Conservation (phyloP, 2,888 invertebrate genomes). For the Troides helena region DNA sequence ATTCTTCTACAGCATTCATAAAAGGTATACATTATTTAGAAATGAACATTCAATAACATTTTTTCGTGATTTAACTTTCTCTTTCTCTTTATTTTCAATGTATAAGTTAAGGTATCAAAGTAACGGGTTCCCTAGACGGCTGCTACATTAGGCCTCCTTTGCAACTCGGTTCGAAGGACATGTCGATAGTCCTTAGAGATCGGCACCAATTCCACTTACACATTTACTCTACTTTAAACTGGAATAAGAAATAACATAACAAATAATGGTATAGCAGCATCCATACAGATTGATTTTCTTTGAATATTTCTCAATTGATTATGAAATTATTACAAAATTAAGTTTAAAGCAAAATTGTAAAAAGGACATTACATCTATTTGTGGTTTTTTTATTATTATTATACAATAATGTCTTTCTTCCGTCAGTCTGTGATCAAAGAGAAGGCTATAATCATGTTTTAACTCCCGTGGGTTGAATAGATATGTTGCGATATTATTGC, state of each 20-base stretch:
- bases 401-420: too few species aligned
- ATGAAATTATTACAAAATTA: too few species aligned
- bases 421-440: too few species aligned
- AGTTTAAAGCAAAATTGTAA: too few species aligned
- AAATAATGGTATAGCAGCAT: not conserved
- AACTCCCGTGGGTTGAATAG: too few species aligned
- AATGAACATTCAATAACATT: not conserved
- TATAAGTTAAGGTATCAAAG: slow-evolving; percentile 21
- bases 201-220: slow-evolving; percentile 15
- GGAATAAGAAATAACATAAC: not conserved
- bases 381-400: too few species aligned
- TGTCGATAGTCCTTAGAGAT: slow-evolving; percentile 16
- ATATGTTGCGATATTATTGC: too few species aligned
- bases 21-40: not conserved
- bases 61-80: slow-evolving; percentile 1
- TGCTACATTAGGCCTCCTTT: slow-evolving; percentile 2
- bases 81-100: slow-evolving; percentile 2
- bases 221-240: not conserved
- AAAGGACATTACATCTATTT: too few species aligned
- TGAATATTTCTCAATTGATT: too few species aligned
- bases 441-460: too few species aligned
- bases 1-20: too few species aligned
- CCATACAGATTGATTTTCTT: too few species aligned
- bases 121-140: slow-evolving; percentile 14
- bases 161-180: slow-evolving; percentile 6